Conservation (phyloP, 2,113 vertebrate species). For the Chroicocephalus ridibundus region DNA sequence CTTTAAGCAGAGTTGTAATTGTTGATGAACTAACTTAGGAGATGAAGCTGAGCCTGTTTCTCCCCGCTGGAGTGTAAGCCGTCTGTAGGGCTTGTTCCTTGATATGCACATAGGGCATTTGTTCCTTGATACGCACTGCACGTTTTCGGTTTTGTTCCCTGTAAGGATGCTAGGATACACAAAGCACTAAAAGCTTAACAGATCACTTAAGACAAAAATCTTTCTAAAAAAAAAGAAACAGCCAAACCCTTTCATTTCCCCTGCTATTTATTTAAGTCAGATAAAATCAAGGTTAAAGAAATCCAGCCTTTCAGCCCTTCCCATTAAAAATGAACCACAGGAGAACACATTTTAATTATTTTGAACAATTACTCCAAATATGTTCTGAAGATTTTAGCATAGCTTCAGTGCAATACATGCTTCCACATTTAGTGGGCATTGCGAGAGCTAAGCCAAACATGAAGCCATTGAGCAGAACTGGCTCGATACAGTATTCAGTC, state of each 20-base stretch:
- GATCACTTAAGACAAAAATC: neutral
- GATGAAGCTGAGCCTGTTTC: neutral
- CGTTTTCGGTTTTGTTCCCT: neutral
- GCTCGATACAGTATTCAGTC: neutral
- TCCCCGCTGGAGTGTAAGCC: neutral
- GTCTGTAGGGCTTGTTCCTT: neutral
- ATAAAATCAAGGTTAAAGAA: neutral
- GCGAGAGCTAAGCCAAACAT: neutral
- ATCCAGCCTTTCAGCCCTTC: neutral
- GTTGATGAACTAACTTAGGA: neutral
- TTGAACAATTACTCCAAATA: neutral
- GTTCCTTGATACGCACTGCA: neutral
- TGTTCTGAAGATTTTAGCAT: neutral
- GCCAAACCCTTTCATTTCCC: conserved; percentile 2
- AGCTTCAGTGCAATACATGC: neutral
- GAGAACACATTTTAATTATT: neutral
- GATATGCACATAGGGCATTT: neutral
- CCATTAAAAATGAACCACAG: neutral
- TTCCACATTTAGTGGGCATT: neutral
- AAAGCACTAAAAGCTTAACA: neutral
- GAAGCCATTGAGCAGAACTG: neutral
- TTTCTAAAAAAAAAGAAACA: neutral
- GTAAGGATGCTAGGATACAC: neutral
- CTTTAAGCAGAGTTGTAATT: neutral
- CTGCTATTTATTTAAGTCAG: neutral